Evolutionary conservation across 2,113 vertebrate species (phyloP), one percentile per base, ranked within the genome.

Genomic region (Paedocypris sp.): DNA sequence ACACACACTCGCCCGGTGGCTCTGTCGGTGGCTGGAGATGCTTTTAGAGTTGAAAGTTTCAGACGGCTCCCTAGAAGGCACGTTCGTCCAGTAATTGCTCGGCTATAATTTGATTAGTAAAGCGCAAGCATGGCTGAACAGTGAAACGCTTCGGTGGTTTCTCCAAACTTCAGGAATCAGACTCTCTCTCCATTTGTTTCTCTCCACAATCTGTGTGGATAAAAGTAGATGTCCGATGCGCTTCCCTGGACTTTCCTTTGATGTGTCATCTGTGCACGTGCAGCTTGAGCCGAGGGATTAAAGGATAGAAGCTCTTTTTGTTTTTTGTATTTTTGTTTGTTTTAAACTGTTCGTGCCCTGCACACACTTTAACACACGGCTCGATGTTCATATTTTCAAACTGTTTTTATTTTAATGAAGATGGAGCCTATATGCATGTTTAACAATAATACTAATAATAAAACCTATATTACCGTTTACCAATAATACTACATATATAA

Each of bases 51-150:
- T n/a, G n/a, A n/a, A 36, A 26, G 35, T 22, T 16, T 15, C 57
- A 57, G 49, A 49, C 33, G 48, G 61, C 42, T 62, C 63, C 48
- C 62, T 65, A 25, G 39, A 36, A 66, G 49, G 36, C 22, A 36
- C 42, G 26, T 41, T 57, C 25, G 13, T 42, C 26, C 38, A n/a
- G 22, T 43, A 43, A 57, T 43, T 43, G 32, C 9, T 13, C 53
- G 11, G 20, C 38, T 57, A 9, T 57, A 42, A 57, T 32, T 57
- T 57, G 53, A 57, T 57, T 57, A 57, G 38, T 18, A 57, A 26
- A 13, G 26, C 25, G 35, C 13, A 10, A 4, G 13, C 20, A 19
- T 39, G 48, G 33, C 28, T 51, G 48, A 33, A 31, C 48, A 33
- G 38, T 54, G 38, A 39, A 42, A 43, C 12, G 53, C 53, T 56